Percentiles rank a stretch among this genome's conserved stretches.
Conservation (phyloP, 2,113 vertebrate genomes). For the Elaphurus davidianus region DNA sequence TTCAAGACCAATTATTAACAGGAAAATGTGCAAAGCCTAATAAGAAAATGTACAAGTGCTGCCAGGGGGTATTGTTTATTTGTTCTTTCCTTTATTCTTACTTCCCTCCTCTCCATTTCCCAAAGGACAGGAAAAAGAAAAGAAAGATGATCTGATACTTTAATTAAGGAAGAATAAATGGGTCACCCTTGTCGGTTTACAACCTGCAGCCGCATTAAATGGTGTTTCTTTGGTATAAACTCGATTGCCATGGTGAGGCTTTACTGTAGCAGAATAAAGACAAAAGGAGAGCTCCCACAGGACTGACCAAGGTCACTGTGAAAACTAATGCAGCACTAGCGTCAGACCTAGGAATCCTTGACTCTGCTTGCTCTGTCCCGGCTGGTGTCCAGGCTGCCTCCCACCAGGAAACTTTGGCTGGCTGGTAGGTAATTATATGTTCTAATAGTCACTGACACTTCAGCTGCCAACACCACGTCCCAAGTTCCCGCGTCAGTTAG, state of each 20-base stretch:
- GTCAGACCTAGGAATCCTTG: background rate
- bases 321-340: background rate
- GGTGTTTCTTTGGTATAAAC: background rate
- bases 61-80: background rate
- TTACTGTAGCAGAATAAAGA: background rate
- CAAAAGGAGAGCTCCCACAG: background rate
- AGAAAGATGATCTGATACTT: background rate
- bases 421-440: conserved; percentile 34
- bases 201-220: background rate
- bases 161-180: conserved; percentile 36
- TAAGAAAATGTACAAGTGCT: background rate
- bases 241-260: background rate
- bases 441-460: background rate
- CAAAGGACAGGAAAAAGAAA: background rate
- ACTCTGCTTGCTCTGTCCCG: background rate
- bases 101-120: background rate
- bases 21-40: background rate
- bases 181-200: background rate
- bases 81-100: background rate
- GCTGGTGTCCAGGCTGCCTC: background rate
- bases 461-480: background rate
- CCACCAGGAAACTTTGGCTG: background rate
- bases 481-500: background rate
- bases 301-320: conserved; percentile 29
- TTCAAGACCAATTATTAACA: conserved; percentile 18